Evolutionary conservation across 2,113 vertebrate species (phyloP), one percentile per base, ranked within the genome.

Genomic region (Pterophyllum scalare): DNA sequence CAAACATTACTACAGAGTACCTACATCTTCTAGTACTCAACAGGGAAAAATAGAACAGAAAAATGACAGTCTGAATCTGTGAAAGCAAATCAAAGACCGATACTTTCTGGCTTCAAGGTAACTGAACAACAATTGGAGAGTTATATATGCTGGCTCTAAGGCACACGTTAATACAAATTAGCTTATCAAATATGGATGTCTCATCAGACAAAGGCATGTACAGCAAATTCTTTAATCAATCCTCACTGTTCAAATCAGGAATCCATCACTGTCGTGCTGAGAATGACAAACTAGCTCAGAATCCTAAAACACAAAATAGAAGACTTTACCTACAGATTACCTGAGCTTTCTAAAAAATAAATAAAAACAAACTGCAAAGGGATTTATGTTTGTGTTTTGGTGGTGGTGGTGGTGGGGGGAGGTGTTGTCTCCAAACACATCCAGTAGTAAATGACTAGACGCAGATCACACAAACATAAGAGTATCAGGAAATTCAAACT

Each of bases 51-150:
- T 14, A 49, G 12, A 14, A 43, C 12, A 43, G 12, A 13, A 13
- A 4, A 40, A 49, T 13, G 65, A 70, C 65, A 70, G 2, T 70
- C 40, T 70, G 35, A 65, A 14, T 22, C 22, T n/a, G 49, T 61
- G 22, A 76, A 59, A 67, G 17, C 26, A 40, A 15, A 31, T 70
- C 56, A 7, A 40, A 88, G 58, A 22, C 10, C 11, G 35, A 52
- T 38, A 82, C 7, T 74, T 79, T 64, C 65, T 75, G 60, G 70
- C 24, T 62, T 26, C 7, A 20, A 61, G 83, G 8, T 12, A 54
- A 62, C 7, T 54, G 26, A 54, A 80, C 58, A 26, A 38, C 7
- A 75, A 43, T 58, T 26, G 67, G 28, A 19, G 43, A 20, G 31
- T 7, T 43, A 22, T 10, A 43, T 10, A 40, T 7, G 2, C 6